Evolutionary conservation across 37 sponge, comb jelly and placozoan species (phyloP), one percentile per base, ranked within the genome.

Genomic region (Cladorhizidae sp.): DNA sequence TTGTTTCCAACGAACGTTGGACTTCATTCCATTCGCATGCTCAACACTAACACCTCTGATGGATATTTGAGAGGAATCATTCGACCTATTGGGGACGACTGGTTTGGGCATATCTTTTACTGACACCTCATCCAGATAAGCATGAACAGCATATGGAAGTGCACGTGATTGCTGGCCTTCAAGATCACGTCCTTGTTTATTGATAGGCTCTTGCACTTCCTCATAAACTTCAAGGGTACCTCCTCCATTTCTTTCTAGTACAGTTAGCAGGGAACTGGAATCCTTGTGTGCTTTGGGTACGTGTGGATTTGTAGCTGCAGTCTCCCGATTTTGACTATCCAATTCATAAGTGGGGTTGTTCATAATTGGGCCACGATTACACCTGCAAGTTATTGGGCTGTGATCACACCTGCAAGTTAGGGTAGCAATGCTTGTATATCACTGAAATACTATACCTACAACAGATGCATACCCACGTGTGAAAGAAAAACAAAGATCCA

Each of bases 121-220:
- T 28, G 33, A 1, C 36, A 32, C 37, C 32, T 54, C 37, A 54
- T 74, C 74, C 22, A 15, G 17, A 31, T 31, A 65, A 32, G 26
- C 35, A 31, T 65, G 67, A 17, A 65, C 31, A 32, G 67, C 67
- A 65, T 65, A 65, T 25, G 67, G 35, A 32, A 65, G 26, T 25
- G 67, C 32, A 17, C 18, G 28, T 28, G 8, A 6, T 12, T 12
- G 35, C 67, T 65, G 33, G 3, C 18, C 59, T 58, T 25, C 59
- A 25, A 65, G 67, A 31, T 65, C 31, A 31, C 32, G 35, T 33
- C 7, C 35, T 35, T 12, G 35, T 32, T 65, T 32, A 31, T 31
- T 65, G 67, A 65, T 65, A 33, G 33, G 33, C 35, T 65, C 67
- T 31, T 18, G 3, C 59, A 58, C 26, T 18, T 5, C 59, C 35